Base-by-base conservation (phyloP, 2,888 invertebrate species). In the Elaeidobius kamerunicus region DNA sequence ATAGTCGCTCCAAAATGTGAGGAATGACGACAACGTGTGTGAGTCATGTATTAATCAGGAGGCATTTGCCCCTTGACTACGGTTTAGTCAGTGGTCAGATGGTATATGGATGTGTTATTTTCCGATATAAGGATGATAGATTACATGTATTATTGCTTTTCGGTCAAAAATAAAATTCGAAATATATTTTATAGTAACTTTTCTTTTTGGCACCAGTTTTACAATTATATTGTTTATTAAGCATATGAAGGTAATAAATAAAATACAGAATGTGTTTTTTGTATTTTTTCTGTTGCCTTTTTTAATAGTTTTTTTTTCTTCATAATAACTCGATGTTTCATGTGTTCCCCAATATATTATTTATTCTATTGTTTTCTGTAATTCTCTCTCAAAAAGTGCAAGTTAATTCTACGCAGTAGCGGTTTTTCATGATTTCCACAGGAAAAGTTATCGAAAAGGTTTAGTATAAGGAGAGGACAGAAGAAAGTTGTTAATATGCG, bases 131-230 rank as follows among this genome's bases (percentile, higher is more conserved):
- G 12, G 35, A 14, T 20, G 35, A 44, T 36, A n/a, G n/a, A n/a
- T n/a, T 36, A 46, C n/a, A 16, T 30, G 17, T 51, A 47, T 27
- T 52, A 52, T 52, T 46, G 52, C 52, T 46, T 52, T 18, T 28
- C 35, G 20, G 41, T 45, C 30, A 30, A 42, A 55, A 55, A 55
- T 55, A 51, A 55, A 55, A 51, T 51, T 43, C 51, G 38, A 55
- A 41, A 32, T 48, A 53, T 48, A 49, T 28, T 35, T 34, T 53
- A 53, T 69, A 70, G 69, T 71, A 70, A 71, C 71, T 71, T 65
- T 18, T 65, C 61, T 64, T 62, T 73, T 73, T 73, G 73, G 73
- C 73, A 73, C 73, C 72, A 69, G 71, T 68, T 69, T 69, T 70
- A 65, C 63, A 65, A 63, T 68, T 46, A 47, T 43, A 18, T 46